phyloP scores from a whole-genome alignment of 2,888 invertebrate species.

The Apamea epomidion region DNA sequence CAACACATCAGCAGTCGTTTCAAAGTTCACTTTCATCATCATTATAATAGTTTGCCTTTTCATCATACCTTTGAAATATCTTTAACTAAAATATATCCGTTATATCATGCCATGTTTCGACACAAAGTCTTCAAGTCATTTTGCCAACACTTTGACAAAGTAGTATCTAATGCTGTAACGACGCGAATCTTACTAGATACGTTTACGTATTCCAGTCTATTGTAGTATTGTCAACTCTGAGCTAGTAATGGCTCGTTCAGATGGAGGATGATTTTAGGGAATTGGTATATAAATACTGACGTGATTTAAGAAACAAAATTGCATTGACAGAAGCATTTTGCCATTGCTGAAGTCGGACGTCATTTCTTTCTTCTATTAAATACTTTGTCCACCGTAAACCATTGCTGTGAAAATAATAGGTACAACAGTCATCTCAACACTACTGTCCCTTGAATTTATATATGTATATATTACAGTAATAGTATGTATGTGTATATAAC shows the following conservation, averaged over 20 bases:
- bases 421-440: no score
- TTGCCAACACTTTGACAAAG: conserved; percentile 45
- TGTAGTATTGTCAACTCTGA: conserved; percentile 58
- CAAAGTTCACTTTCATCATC: not conserved
- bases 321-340: not conserved
- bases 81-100: not conserved
- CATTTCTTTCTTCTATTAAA: no score
- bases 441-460: no score
- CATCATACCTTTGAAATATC: not conserved
- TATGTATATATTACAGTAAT: no score
- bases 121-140: conserved; percentile 21
- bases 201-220: conserved; percentile 53
- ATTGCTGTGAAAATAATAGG: no score
- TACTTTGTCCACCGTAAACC: no score
- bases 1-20: not conserved
- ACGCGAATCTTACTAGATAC: conserved; percentile 40
- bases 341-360: no score
- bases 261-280: not conserved
- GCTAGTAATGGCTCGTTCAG: conserved; percentile 45
- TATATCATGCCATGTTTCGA: not conserved
- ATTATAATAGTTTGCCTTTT: not conserved
- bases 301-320: not conserved
- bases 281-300: not conserved
- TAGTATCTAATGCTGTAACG: conserved; percentile 46
- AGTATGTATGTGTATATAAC: no score